Evolutionary conservation across 2,113 vertebrate genomes (phyloP).

Genomic region (Setophaga coronata): DNA sequence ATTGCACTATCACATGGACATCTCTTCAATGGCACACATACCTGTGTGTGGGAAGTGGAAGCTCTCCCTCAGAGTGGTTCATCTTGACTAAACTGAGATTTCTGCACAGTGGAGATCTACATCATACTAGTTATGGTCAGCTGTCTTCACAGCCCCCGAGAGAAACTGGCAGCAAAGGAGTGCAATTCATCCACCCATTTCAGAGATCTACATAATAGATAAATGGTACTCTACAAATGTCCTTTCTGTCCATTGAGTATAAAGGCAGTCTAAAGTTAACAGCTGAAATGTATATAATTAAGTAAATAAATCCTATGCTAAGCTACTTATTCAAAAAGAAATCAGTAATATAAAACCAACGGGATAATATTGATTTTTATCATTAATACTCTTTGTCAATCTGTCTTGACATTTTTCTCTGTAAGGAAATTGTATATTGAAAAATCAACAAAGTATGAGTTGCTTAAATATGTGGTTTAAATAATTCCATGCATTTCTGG

Average conservation of each 20-base stretch:
- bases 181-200: neutral
- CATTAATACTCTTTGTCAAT: neutral
- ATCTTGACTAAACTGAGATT: neutral
- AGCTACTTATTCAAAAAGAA: neutral
- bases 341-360: neutral
- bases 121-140: neutral
- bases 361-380: neutral
- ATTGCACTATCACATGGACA: neutral
- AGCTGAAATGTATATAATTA: neutral
- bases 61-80: neutral
- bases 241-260: neutral
- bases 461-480: neutral
- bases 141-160: neutral
- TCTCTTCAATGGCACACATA: rapidly evolving
- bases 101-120: neutral
- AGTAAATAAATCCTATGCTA: neutral
- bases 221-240: neutral
- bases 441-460: neutral
- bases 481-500: neutral
- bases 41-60: neutral
- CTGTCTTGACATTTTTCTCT: neutral
- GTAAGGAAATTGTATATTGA: neutral
- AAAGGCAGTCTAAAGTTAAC: neutral
- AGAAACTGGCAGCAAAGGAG: neutral
- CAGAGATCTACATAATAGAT: neutral